A percentile compares a stretch with the other conserved stretches of the same genome.
Evolutionary conservation across 2,888 invertebrate species (phyloP).

Genomic region (Phaonia tiefii): DNA sequence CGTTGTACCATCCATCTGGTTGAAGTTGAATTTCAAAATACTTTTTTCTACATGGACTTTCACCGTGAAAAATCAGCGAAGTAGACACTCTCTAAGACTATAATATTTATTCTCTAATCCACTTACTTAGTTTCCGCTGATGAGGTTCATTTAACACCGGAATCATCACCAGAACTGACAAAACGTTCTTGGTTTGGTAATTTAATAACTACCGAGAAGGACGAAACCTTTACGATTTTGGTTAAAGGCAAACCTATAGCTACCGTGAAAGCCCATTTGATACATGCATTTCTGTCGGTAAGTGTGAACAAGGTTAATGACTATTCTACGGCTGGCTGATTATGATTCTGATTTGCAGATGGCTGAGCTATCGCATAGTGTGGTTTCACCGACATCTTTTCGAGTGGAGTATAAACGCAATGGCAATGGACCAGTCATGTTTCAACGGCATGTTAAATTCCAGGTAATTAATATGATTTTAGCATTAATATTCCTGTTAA

Average conservation of each 20-base stretch:
- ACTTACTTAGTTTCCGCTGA: slow-evolving; percentile 87
- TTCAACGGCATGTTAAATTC: slow-evolving; percentile 96
- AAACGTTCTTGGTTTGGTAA: slow-evolving; percentile 99
- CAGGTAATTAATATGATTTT: slow-evolving; percentile 86
- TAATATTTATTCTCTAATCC: too few relatives aligned
- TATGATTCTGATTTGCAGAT: slow-evolving; percentile 85
- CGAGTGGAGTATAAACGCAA: slow-evolving; percentile 98
- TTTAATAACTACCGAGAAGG: slow-evolving; percentile 97
- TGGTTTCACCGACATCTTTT: slow-evolving; percentile 98
- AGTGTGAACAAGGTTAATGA: too few relatives aligned
- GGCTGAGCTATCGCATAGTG: slow-evolving; percentile 97
- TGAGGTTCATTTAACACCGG: slow-evolving; percentile 96
- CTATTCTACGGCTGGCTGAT: too few relatives aligned
- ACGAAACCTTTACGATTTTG: slow-evolving; percentile 97
- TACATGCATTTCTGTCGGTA: slow-evolving; percentile 98
- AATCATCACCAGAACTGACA: slow-evolving; percentile 97
- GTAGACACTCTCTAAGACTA: too few relatives aligned
- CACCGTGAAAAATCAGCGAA: too few relatives aligned
- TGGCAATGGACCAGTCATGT: slow-evolving; percentile 96
- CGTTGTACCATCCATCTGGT: too few relatives aligned
- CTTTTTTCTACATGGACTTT: too few relatives aligned
- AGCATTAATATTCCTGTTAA: too few relatives aligned
- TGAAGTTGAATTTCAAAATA: too few relatives aligned
- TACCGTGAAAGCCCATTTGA: slow-evolving; percentile 98
- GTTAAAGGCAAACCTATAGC: slow-evolving; percentile 98